These are phyloP conservation scores for Oryzias woworae DNA, from an alignment of 2,113 vertebrate genomes.

Conservation along the genomic window DNA sequence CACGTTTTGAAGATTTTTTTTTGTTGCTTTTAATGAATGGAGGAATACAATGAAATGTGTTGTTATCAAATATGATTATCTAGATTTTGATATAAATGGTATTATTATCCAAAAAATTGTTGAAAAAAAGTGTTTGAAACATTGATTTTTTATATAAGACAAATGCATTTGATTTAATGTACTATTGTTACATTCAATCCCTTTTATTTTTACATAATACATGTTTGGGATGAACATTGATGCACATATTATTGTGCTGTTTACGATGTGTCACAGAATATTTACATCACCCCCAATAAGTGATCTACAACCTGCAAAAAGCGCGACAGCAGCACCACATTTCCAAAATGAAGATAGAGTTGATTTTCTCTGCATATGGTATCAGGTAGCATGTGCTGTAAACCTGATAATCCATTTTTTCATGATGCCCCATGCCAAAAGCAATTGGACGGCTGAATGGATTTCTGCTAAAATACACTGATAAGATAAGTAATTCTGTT, in stretches of 20 bases:
- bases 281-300: slow-evolving; percentile 44
- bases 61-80: too few species aligned
- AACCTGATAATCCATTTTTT: slow-evolving; percentile 57
- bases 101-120: background rate
- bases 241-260: slow-evolving; percentile 4
- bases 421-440: slow-evolving; percentile 24
- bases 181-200: background rate
- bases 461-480: slow-evolving; percentile 41
- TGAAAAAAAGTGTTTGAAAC: background rate
- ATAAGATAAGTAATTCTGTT: slow-evolving; percentile 47
- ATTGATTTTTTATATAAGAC: background rate
- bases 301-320: slow-evolving; percentile 44
- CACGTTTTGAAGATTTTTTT: too few species aligned
- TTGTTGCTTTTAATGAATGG: too few species aligned
- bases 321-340: background rate
- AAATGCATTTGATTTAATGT: background rate
- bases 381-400: slow-evolving; percentile 36
- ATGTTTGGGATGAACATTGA: slow-evolving; percentile 1
- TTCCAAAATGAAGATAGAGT: slow-evolving; percentile 30
- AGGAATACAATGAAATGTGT: too few species aligned
- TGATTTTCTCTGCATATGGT: slow-evolving; percentile 60
- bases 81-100: too few species aligned
- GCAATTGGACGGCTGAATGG: slow-evolving; percentile 40
- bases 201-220: background rate
- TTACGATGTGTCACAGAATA: slow-evolving; percentile 28